Base-by-base conservation (phyloP, 2,888 invertebrate genomes). In the Rotaria sp. region DNA sequence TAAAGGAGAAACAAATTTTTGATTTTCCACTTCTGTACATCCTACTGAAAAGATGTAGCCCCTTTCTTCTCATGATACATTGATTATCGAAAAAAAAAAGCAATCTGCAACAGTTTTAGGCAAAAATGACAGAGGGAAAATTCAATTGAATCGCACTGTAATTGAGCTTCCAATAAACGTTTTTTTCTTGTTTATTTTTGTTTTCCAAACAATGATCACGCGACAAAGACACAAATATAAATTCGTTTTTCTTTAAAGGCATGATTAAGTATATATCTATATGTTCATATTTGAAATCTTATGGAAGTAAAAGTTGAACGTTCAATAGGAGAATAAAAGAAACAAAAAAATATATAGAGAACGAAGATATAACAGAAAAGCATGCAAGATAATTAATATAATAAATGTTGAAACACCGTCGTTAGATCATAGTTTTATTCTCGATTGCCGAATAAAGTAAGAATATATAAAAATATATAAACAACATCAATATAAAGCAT, bases 401-500 rank as follows among this genome's bases (percentile, higher is more conserved):
- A 24, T 18, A 30, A 30, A 30, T 11, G 5, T 38, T 38, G 0
- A 18, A 18, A 7, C 35, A 30, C 21, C 7, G 21, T 30, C 35
- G 35, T 52, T 52, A 24, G 24, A 18, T 35, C 5, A 4, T 67
- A 1, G 0, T 35, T 21, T 80, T 45, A 80, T 45, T 80, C 80
- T 11, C 45, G 80, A 15, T 45, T 80, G 3, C 80, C 80, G 26
- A 84, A 35, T 50, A 84, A 38, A 21, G 52, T 13, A 45, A 84
- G 52, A 84, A 84, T 48, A 84, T 50, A 84, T 8, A 84, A 11
- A 52, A 84, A 84, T 21, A 84, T 84, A 8, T 84, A 84, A 38
- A 84, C 52, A 4, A 84, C 11, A 55, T 84, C 84, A 8, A 84
- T 35, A 52, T 84, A 84, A 26, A 84, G 84, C 84, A 84, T 84